Percentiles rank a stretch among this genome's conserved stretches.
These are phyloP conservation scores for Naja naja DNA, from an alignment of 2,113 vertebrate species.

Conservation along the genomic window DNA sequence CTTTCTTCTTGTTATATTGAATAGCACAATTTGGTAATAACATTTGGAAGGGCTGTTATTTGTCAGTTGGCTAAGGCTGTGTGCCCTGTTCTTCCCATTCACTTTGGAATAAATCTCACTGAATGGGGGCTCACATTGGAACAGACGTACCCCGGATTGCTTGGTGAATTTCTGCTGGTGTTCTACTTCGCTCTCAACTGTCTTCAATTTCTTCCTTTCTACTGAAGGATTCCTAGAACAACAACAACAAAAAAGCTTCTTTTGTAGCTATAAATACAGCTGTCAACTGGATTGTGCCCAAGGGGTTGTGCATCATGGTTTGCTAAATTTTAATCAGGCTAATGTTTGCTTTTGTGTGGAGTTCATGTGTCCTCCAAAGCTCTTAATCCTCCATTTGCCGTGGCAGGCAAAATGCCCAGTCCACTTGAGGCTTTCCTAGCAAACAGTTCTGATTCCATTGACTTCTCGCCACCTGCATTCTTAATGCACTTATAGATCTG, in stretches of 20 bases:
- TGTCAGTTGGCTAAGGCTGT: neutral
- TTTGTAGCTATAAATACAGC: constrained; percentile 59
- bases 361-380: constrained; percentile 67
- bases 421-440: constrained; percentile 48
- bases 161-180: neutral
- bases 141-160: too few relatives aligned
- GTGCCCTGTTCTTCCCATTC: neutral
- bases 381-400: constrained; percentile 64
- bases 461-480: constrained; percentile 30
- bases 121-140: neutral
- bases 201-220: neutral
- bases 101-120: neutral
- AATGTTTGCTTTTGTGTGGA: constrained; percentile 70
- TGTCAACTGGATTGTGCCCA: constrained; percentile 55
- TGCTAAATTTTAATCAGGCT: constrained; percentile 70
- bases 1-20: neutral
- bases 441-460: constrained; percentile 53
- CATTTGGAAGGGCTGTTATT: neutral
- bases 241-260: constrained; percentile 43
- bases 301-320: constrained; percentile 56
- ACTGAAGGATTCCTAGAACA: constrained; percentile 44
- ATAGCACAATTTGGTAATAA: neutral
- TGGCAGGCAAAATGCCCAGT: constrained; percentile 64
- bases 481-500: constrained; percentile 62
- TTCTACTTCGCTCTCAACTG: neutral